Conservation (phyloP, 2,888 invertebrate genomes). For the Hesperia comma region DNA sequence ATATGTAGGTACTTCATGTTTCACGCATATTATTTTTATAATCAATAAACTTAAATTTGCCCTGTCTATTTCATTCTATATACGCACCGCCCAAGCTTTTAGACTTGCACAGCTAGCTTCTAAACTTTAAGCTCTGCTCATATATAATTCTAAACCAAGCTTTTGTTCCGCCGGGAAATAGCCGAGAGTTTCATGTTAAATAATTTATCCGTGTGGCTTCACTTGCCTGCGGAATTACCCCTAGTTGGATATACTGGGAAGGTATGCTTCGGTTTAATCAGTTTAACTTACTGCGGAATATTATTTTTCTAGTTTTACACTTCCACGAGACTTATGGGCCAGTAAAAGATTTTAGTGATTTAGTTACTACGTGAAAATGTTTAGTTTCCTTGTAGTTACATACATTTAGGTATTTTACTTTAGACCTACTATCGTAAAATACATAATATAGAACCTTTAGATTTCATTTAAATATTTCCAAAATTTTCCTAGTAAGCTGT, state of each 20-base stretch:
- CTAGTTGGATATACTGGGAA: conserved; percentile 31
- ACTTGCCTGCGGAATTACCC: conserved; percentile 48
- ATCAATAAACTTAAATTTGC: conserved; percentile 27
- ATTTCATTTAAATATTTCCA: neutral
- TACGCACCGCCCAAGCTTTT: conserved; percentile 72
- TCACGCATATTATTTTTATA: too few relatives aligned
- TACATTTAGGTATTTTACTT: too few relatives aligned
- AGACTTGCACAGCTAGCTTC: conserved; percentile 81
- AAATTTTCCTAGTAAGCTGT: neutral
- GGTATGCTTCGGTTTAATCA: conserved; percentile 42
- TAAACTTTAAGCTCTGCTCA: conserved; percentile 83
- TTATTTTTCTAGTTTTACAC: conserved; percentile 20
- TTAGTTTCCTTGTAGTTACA: too few relatives aligned
- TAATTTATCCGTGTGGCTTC: conserved; percentile 66
- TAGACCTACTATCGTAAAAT: too few relatives aligned
- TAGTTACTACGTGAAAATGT: too few relatives aligned
- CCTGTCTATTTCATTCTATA: conserved; percentile 53
- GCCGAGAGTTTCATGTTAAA: conserved; percentile 76
- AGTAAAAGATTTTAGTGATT: too few relatives aligned
- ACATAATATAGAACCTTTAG: too few relatives aligned
- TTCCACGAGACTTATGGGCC: neutral
- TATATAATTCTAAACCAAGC: conserved; percentile 82
- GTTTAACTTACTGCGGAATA: conserved; percentile 28
- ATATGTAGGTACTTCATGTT: too few relatives aligned
- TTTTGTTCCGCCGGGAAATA: conserved; percentile 81